Evolutionary conservation across 1,140 invertebrate species (phyloP).

Genomic region (Kradibia gibbosae): DNA sequence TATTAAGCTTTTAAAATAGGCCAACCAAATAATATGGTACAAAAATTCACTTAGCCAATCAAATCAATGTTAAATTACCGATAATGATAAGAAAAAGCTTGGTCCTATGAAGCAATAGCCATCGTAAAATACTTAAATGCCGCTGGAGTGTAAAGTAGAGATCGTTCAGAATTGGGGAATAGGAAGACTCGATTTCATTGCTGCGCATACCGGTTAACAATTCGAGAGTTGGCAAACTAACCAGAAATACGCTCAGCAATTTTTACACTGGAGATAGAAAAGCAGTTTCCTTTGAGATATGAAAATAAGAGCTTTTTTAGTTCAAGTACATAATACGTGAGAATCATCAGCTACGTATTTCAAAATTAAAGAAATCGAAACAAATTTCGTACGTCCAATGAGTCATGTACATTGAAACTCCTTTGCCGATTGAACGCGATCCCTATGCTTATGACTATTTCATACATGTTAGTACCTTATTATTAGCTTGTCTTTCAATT

Average conservation of each 20-base stretch:
- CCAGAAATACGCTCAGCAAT: conserved; percentile 60
- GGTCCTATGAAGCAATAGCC: too few relatives aligned
- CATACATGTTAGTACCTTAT: too few relatives aligned
- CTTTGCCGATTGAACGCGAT: not conserved
- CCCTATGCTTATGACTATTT: not conserved
- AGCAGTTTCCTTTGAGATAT: conserved; percentile 53
- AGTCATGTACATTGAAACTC: not conserved
- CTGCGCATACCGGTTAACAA: conserved; percentile 43
- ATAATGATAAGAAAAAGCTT: too few relatives aligned
- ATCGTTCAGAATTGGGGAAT: too few relatives aligned
- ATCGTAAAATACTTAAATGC: too few relatives aligned
- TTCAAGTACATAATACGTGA: conserved; percentile 46
- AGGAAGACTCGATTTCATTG: not conserved
- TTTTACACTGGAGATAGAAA: conserved; percentile 62
- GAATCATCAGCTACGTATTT: conserved; percentile 49
- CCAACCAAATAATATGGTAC: too few relatives aligned
- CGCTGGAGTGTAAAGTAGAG: too few relatives aligned
- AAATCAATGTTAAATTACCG: too few relatives aligned
- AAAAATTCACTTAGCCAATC: too few relatives aligned
- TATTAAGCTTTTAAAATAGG: too few relatives aligned
- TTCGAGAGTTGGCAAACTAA: conserved; percentile 53
- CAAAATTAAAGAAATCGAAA: conserved; percentile 45
- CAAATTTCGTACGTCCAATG: conserved; percentile 2
- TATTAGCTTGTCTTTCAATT: too few relatives aligned
- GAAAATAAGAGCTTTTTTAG: not conserved